phyloP scores from a whole-genome alignment of 2,888 invertebrate species.

The Brenthis ino region DNA sequence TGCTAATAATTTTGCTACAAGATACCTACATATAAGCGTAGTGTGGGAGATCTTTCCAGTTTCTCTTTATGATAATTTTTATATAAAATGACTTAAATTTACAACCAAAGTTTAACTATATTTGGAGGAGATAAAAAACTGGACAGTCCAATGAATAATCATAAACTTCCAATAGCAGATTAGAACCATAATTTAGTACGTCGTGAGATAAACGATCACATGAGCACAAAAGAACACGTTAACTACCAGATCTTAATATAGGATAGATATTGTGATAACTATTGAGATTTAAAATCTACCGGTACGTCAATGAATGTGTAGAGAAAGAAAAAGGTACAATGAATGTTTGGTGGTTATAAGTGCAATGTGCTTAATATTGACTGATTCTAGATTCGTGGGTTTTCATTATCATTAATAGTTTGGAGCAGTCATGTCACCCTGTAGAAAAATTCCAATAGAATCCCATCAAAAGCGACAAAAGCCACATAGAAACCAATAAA shows the following conservation, averaged over 20 bases:
- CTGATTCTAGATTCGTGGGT: constrained; percentile 59
- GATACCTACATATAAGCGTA: constrained; percentile 37
- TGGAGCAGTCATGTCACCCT: constrained; percentile 55
- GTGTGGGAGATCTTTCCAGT: constrained; percentile 25
- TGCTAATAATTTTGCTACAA: constrained; percentile 41
- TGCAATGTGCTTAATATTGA: constrained; percentile 69
- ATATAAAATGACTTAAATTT: constrained; percentile 25
- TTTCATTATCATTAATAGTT: constrained; percentile 43
- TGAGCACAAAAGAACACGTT: constrained; percentile 76
- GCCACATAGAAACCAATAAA: too few species aligned
- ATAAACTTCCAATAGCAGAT: constrained; percentile 45
- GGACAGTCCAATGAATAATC: constrained; percentile 39
- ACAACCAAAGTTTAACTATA: constrained; percentile 32
- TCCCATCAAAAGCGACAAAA: too few species aligned
- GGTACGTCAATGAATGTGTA: constrained; percentile 66
- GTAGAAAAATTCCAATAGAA: too few species aligned
- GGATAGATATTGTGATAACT: constrained; percentile 80
- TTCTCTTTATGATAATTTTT: constrained; percentile 15
- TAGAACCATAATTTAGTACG: constrained; percentile 48
- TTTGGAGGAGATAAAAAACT: constrained; percentile 20
- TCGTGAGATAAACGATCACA: constrained; percentile 39
- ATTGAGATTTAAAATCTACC: constrained; percentile 77
- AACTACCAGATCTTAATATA: constrained; percentile 77
- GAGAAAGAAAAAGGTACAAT: constrained; percentile 74
- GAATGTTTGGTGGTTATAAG: constrained; percentile 66